Base-by-base conservation (phyloP, 1,140 invertebrate genomes). In the Pygmarrhopalites habei region DNA sequence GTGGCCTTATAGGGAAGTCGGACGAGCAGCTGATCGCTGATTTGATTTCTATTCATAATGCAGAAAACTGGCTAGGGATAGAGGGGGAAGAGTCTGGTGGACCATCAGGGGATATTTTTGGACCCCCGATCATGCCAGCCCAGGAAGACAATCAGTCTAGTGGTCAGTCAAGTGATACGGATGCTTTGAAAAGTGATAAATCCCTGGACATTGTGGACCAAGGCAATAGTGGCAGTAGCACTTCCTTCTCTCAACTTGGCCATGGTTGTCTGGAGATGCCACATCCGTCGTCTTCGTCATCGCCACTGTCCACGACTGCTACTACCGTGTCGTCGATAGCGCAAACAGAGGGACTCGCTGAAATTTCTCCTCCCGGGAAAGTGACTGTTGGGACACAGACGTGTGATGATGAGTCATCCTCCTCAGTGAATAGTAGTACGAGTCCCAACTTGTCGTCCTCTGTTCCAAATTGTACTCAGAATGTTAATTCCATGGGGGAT, bases 61-160 rank as follows among this genome's bases (percentile, higher is more conserved):
- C 90, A 1, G 90, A 94, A 74, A 93, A 92, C 75, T 94, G 91
- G 90, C 78, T 94, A 2, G 91, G 90, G 2, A 89, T 92, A 78
- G 90, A 93, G 72, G 88, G 86, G 0, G 90, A 92, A 41, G 72
- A 71, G 26, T 64, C 53, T 14, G 66, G 64, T 23, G 66, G 67
- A 2, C 64, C 67, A 14, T 44, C 57, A 14, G 64, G 60, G 2
- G 68, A 71, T 41, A 66, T 72, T 43, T 69, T 70, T 44, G 69
- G 69, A 29, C 58, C 66, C 25, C 39, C 63, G 15, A 39, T 56
- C 25, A 26, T 15, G 43, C 25, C 21, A 29, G 39, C 51, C 56
- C 25, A 32, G n/a, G n/a, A 7, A 25, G 30, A 35, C 29, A 23
- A 4, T 51, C 55, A 58, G n/a, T 23, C 2, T 29, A 26, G 14